Evolutionary conservation across 2,113 vertebrate species (phyloP), one percentile per base, ranked within the genome.

Genomic region (Charina bottae): DNA sequence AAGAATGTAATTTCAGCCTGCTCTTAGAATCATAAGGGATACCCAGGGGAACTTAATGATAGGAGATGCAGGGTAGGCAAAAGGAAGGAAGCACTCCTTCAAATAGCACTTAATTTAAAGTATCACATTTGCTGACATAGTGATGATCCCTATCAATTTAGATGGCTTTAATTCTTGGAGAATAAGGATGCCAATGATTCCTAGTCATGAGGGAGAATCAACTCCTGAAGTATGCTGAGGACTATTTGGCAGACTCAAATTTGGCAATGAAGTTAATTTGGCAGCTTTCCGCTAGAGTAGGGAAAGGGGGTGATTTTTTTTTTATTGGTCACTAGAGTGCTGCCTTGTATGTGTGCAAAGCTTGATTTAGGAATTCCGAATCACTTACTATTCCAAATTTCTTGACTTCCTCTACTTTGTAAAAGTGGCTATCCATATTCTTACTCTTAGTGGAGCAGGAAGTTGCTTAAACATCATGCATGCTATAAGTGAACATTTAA

Each of bases 331-430:
- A 37, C 8, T n/a, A 10, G 60, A 8, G 28, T 37, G 24, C 21
- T 87, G n/a, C 13, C 12, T 33, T 53, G 4, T 60, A 60, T 85
- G 49, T 42, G 33, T 78, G 19, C 26, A 62, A 60, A n/a, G 42
- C 17, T 85, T 59, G 8, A 85, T 53, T 53, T 62, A 62, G 56
- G 42, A 33, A 53, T 37, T 17, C 59, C 21, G 42, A 78, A 78
- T 78, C 33, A 42, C 19, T 78, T 21, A 21, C 9, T 78, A 21
- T 21, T 78, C 72, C 8, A 6, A 42, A 3, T 46, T 54, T 11
- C 8, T 78, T 72, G 15, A 56, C 55, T 87, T 72, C 87, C n/a
- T 78, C 59, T 42, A 26, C 2, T 91, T 91, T 91, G 37, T 72
- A 53, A n/a, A 60, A 78, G 42, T 78, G 72, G 19, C 5, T 8